Base-by-base conservation (phyloP, 2,888 invertebrate genomes). In the Trichopoda pennipes region DNA sequence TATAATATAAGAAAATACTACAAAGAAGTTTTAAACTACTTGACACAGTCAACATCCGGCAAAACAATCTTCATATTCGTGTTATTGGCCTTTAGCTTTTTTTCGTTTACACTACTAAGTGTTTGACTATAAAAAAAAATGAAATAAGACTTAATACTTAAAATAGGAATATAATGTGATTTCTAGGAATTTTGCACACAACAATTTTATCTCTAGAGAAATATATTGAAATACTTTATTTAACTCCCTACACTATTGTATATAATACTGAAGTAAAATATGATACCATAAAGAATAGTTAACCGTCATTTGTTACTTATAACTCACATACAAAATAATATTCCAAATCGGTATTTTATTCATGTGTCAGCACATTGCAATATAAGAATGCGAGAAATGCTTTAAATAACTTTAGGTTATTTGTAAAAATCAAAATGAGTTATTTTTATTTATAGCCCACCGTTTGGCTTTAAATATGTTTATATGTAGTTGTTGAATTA, bases 11-110 rank as follows among this genome's bases (percentile, higher is more conserved):
- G 6, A n/a, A 51, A 60, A 66, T 42, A 28, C 28, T 7, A 28
- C 0, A 28, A 58, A 19, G 63, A 32, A 63, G 10, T 0, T 0
- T 49, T n/a, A 44, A 44, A 49, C 55, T 61, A 19, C 69, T 68
- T 77, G 68, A 81, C 73, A 81, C 77, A 73, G 63, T 73, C 81
- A 68, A 81, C 77, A 63, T 77, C 77, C 81, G 47, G 56, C 21
- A 21, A 69, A 76, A 70, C 56, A 79, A 60, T 53, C 47, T 73
- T 66, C 32, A 72, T 8, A 51, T 53, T 72, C 44, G 51, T 61
- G 61, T 61, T 75, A 32, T 10, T 35, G 44, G 32, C 32, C 0
- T 60, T 76, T 32, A 17, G 16, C 17, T 21, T 32, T 42, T 23
- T 42, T 49, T n/a, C 28, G 6, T 23, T 49, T 49, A n/a, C 4